A percentile compares a stretch with the other conserved stretches of the same genome.
Evolutionary conservation across 2,888 invertebrate species (phyloP).

Genomic region (Temnothorax rugatulus): DNA sequence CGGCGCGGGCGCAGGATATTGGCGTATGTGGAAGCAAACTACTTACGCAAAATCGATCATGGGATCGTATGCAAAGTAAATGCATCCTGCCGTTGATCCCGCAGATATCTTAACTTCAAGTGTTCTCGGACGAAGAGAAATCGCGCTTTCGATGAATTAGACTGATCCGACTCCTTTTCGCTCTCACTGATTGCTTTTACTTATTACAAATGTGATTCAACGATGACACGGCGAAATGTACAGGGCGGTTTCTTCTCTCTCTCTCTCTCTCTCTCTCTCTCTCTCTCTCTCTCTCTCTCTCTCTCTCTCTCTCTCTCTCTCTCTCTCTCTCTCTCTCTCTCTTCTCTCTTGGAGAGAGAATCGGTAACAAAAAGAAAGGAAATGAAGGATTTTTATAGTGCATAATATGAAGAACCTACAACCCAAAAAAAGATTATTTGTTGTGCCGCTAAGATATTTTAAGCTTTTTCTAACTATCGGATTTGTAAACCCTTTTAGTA

Average conservation of each 20-base stretch:
- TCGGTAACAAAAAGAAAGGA: conserved; percentile 36
- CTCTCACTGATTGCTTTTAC: conserved; percentile 40
- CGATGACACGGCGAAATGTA: conserved; percentile 2
- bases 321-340: neutral
- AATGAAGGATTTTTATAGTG: conserved; percentile 20
- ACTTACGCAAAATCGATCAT: conserved; percentile 2
- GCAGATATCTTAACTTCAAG: conserved; percentile 7
- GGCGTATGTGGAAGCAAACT: conserved; percentile 30
- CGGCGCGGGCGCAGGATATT: conserved; percentile 32
- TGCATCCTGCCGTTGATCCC: conserved; percentile 26
- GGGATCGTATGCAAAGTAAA: conserved; percentile 16
- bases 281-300: neutral
- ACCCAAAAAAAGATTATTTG: conserved; percentile 72
- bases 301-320: too few species aligned
- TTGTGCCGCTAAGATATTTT: conserved; percentile 62
- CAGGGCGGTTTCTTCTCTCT: neutral
- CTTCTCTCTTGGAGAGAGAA: neutral
- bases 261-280: too few species aligned
- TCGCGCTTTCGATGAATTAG: conserved; percentile 13
- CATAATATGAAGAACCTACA: conserved; percentile 63
- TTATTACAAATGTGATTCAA: conserved; percentile 19
- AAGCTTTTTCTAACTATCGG: conserved; percentile 43
- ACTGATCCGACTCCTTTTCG: neutral
- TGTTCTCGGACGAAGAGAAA: conserved; percentile 17
- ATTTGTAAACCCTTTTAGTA: conserved; percentile 73